Conservation (phyloP, 2,113 vertebrate genomes). For the Larimichthys crocea region DNA sequence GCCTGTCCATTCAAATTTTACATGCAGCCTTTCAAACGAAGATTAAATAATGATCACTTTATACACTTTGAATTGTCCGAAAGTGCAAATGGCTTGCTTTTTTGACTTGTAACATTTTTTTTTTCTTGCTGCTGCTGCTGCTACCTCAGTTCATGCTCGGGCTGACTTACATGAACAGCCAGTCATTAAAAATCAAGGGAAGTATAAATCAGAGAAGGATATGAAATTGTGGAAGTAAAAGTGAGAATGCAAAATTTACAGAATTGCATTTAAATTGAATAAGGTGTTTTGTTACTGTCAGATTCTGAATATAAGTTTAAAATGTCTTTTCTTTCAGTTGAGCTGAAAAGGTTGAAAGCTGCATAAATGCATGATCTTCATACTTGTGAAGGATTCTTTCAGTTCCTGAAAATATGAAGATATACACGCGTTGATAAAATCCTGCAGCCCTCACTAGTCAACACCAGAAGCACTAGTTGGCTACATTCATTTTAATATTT, state of each 20-base stretch:
- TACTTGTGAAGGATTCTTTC: not conserved
- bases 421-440: too few relatives aligned
- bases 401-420: not conserved
- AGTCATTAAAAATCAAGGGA: not conserved
- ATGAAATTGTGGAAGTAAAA: slow-evolving; percentile 1
- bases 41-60: not conserved
- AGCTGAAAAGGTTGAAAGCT: not conserved
- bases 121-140: too few relatives aligned
- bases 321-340: not conserved
- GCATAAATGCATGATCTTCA: not conserved
- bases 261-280: not conserved
- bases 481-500: too few relatives aligned
- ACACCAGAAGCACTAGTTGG: too few relatives aligned
- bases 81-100: slow-evolving; percentile 12
- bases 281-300: not conserved
- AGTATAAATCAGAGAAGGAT: not conserved
- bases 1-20: not conserved
- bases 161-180: not conserved
- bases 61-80: slow-evolving; percentile 16
- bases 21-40: slow-evolving; percentile 1
- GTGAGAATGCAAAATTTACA: too few relatives aligned
- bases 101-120: not conserved
- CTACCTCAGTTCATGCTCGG: not conserved
- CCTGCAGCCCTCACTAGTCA: too few relatives aligned
- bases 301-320: not conserved